Conservation (phyloP, 2,113 vertebrate genomes). For the Ageneiosus marmoratus region DNA sequence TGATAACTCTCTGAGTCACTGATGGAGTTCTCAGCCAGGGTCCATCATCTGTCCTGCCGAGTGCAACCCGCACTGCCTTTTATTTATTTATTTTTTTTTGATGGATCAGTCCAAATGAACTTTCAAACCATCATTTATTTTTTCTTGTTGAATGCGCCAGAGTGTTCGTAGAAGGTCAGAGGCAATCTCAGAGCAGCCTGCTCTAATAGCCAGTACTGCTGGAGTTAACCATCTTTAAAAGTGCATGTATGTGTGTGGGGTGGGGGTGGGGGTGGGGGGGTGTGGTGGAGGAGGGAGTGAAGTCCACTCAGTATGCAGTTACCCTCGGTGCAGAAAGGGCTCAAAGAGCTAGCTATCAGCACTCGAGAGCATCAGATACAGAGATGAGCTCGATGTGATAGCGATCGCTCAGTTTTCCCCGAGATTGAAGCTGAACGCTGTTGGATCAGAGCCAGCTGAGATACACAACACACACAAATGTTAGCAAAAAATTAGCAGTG, state of each 20-base stretch:
- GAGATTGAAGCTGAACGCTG: not conserved
- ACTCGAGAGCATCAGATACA: conserved; percentile 50
- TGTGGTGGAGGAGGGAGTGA: conserved; percentile 4
- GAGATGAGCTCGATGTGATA: conserved; percentile 45
- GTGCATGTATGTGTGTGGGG: not conserved
- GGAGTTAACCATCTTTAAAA: conserved; percentile 51
- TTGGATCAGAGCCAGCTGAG: conserved; percentile 16
- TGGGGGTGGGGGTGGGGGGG: not conserved
- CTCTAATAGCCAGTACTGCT: conserved; percentile 49
- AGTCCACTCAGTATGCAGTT: conserved; percentile 42
- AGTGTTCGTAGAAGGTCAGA: conserved; percentile 47
- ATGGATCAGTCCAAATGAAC: conserved; percentile 58
- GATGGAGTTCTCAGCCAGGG: conserved; percentile 72
- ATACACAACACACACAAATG: conserved; percentile 1
- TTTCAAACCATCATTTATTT: conserved; percentile 48
- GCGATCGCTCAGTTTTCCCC: conserved; percentile 24
- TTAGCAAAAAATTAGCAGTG: too few relatives aligned
- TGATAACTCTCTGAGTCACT: conserved; percentile 65
- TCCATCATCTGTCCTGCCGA: conserved; percentile 71
- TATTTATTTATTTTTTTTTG: conserved; percentile 25
- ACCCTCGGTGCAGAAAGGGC: conserved; percentile 22
- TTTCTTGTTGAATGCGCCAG: conserved; percentile 42
- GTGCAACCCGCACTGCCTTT: conserved; percentile 9
- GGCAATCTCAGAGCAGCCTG: conserved; percentile 39
- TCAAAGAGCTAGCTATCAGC: conserved; percentile 38